Percentiles rank a stretch among this genome's conserved stretches.
These are phyloP conservation scores for Acleris emargana DNA, from an alignment of 2,888 invertebrate species.

Conservation along the genomic window DNA sequence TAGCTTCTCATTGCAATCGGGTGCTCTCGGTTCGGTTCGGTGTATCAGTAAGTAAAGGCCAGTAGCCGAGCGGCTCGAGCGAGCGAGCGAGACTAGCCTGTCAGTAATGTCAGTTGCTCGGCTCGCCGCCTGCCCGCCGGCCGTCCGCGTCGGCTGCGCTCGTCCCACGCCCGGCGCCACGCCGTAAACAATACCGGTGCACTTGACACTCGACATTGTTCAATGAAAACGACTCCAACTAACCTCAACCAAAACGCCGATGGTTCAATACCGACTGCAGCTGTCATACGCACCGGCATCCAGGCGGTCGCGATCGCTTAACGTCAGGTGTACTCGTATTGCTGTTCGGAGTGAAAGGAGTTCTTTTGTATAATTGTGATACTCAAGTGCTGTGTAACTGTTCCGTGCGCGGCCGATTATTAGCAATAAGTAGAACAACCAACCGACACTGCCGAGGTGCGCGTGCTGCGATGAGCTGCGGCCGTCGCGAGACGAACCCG, in stretches of 20 bases:
- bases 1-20: constrained; percentile 47
- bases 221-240: constrained; percentile 56
- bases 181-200: constrained; percentile 64
- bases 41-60: constrained; percentile 44
- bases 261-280: constrained; percentile 28
- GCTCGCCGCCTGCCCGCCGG: constrained; percentile 46
- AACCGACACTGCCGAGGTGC: background rate
- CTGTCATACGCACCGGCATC: constrained; percentile 47
- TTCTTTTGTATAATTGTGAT: constrained; percentile 52
- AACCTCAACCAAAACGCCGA: constrained; percentile 36
- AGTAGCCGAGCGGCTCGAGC: too few relatives aligned
- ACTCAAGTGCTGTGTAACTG: constrained; percentile 61
- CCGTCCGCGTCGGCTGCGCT: constrained; percentile 43
- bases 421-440: constrained; percentile 49
- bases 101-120: constrained; percentile 18
- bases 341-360: constrained; percentile 73
- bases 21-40: constrained; percentile 56
- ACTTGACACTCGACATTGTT: constrained; percentile 52
- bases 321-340: constrained; percentile 60
- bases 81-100: constrained; percentile 39
- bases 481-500: constrained; percentile 24
- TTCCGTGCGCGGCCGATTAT: constrained; percentile 53
- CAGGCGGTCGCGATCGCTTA: constrained; percentile 66
- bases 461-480: constrained; percentile 15
- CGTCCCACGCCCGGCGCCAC: constrained; percentile 36